Conservation (phyloP, 1,140 invertebrate genomes). For the Eubasilissa regina region DNA sequence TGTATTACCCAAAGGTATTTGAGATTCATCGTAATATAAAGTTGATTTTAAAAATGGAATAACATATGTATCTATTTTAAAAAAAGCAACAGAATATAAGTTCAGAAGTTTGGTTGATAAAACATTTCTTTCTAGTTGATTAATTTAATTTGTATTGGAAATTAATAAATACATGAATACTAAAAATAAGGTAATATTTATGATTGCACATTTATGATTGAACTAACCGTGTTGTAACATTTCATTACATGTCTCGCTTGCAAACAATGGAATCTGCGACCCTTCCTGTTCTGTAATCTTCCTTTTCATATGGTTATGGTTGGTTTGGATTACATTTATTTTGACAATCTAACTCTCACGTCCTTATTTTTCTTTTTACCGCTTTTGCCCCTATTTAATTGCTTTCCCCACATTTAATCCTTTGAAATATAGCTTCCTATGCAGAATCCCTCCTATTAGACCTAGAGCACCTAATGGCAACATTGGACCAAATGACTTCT, state of each 20-base stretch:
- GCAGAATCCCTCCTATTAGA: constrained; percentile 77
- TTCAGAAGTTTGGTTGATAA: too few species aligned
- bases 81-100: too few species aligned
- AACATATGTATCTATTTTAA: too few species aligned
- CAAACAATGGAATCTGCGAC: constrained; percentile 50
- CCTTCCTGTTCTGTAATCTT: constrained; percentile 44
- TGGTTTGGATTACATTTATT: constrained; percentile 55
- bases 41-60: too few species aligned
- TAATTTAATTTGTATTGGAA: too few species aligned
- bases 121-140: too few species aligned
- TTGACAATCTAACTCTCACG: constrained; percentile 30
- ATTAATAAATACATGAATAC: not conserved
- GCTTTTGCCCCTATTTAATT: not conserved
- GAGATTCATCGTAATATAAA: too few species aligned
- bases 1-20: too few species aligned
- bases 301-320: constrained; percentile 54
- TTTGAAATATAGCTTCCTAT: constrained; percentile 70
- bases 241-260: constrained; percentile 72
- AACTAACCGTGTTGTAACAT: constrained; percentile 56
- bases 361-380: constrained; percentile 15
- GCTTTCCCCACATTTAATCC: constrained; percentile 15
- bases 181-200: not conserved
- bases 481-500: constrained; percentile 72
- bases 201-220: constrained; percentile 15
- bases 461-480: constrained; percentile 75